Conservation (phyloP, 2,888 invertebrate species). For the Agapostemon virescens region DNA sequence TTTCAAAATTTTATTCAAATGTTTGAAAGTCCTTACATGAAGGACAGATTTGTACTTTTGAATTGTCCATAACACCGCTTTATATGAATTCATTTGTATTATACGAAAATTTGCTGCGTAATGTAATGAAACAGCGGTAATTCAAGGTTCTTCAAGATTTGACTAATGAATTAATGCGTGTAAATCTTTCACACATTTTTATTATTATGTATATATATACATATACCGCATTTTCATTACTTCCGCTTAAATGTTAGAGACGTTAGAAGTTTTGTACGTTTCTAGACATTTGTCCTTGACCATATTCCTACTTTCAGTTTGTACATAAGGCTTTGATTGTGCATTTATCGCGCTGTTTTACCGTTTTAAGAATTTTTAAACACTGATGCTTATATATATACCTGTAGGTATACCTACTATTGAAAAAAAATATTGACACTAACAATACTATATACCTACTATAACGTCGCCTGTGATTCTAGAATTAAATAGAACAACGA, state of each 20-base stretch:
- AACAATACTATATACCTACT: background rate
- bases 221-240: background rate
- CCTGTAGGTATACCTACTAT: background rate
- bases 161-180: background rate
- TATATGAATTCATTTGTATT: background rate
- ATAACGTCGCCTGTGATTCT: background rate
- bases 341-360: background rate
- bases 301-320: background rate
- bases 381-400: background rate
- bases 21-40: background rate
- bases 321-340: background rate
- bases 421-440: background rate
- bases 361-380: background rate
- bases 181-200: too few relatives aligned
- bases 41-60: background rate
- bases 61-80: background rate
- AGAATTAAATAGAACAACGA: background rate
- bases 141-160: background rate
- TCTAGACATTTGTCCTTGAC: background rate
- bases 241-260: background rate
- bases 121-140: background rate
- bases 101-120: background rate
- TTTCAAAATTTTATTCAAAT: conserved; percentile 23
- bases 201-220: too few relatives aligned
- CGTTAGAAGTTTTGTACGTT: background rate